phyloP scores from a whole-genome alignment of 2,797 vertebrate species.

The Chloroceryle inda region DNA sequence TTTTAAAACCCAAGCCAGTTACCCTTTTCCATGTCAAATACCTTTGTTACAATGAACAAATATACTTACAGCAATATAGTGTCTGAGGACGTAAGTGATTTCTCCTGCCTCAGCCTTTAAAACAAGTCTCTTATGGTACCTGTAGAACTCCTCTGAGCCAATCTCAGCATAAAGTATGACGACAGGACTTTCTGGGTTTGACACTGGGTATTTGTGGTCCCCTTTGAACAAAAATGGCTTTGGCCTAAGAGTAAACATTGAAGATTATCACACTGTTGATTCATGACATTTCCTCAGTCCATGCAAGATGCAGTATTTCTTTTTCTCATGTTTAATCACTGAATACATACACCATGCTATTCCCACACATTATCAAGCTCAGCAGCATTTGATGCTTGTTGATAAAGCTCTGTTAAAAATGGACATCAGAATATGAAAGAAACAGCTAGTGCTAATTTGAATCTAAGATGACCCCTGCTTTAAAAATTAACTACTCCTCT shows the following conservation, averaged over 20 bases:
- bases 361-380: background rate
- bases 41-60: background rate
- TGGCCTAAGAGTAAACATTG: conserved; percentile 81
- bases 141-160: conserved; percentile 87
- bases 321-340: background rate
- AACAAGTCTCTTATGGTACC: conserved; percentile 84
- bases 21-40: background rate
- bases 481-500: background rate
- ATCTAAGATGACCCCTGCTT: background rate
- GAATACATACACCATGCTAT: background rate
- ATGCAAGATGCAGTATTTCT: background rate
- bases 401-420: background rate
- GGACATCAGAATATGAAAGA: background rate
- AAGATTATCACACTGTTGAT: background rate
- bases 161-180: conserved; percentile 93
- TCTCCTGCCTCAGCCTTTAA: conserved; percentile 86
- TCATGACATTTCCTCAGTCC: background rate
- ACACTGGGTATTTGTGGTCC: conserved; percentile 90
- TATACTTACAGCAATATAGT: conserved; percentile 90
- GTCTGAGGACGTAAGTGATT: conserved; percentile 90
- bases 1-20: background rate
- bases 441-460: background rate
- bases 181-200: conserved; percentile 86
- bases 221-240: conserved; percentile 96
- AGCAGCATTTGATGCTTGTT: background rate